Evolutionary conservation across 2,888 invertebrate species (phyloP), one percentile per base, ranked within the genome.

Genomic region (Phaedon cochleariae): DNA sequence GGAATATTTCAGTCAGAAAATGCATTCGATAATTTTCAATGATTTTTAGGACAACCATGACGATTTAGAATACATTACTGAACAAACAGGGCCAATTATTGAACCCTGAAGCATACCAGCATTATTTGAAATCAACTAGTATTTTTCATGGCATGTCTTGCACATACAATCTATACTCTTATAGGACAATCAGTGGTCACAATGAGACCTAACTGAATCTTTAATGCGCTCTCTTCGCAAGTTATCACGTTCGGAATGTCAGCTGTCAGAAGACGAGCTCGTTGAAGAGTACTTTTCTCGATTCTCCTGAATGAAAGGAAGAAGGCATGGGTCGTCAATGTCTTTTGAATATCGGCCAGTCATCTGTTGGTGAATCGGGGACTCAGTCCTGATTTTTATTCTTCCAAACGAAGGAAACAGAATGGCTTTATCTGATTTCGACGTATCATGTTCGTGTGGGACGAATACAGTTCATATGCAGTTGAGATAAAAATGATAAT

Each of bases 141-240:
- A 26, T 7, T 3, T 5, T 26, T 26, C 26, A 34, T 54, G 26
- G 45, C 21, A 57, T 26, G 45, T 26, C 57, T 57, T 18, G 45
- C 22, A 57, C 12, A 26, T 26, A 45, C 41, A 20, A 57, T 45
- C 55, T 45, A 45, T 57, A 20, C 55, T 21, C 18, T 20, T 10
- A 7, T 12, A 41, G 2, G 37, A 20, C 21, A 55, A 55, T 55
- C 57, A 57, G 57, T 41, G 57, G 41, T 31, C 41, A 57, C 57
- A 57, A 57, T 57, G 41, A 26, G 26, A 7, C 26, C 7, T 7
- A 7, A 54, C 31, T n/a, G 54, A 46, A 57, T 72, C 71, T 75
- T n/a, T 79, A 79, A 79, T 79, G 73, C 77, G 68, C 61, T 68
- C 66, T 72, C 72, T 76, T 75, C 74, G 77, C 78, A 77, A 76